These are phyloP conservation scores for Rattus rattus DNA, from an alignment of 2,113 vertebrate species.

Conservation along the genomic window DNA sequence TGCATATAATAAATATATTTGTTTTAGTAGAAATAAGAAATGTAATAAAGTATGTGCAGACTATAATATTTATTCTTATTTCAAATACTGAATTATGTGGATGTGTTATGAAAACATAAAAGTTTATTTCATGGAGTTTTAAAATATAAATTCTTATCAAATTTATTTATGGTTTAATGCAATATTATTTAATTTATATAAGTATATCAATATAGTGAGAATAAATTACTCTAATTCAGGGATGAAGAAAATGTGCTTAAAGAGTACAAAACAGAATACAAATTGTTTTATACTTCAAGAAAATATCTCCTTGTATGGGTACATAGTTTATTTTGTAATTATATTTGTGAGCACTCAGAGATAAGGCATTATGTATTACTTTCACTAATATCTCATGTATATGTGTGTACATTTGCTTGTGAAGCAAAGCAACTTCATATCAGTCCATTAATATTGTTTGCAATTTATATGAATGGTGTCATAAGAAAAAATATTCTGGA, in stretches of 20 bases:
- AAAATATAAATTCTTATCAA: neutral
- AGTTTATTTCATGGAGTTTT: neutral
- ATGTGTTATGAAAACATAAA: neutral
- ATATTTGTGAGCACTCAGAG: neutral
- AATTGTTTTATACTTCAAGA: neutral
- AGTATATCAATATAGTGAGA: neutral
- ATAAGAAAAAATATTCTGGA: neutral
- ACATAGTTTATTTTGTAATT: neutral
- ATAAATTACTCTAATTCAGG: neutral
- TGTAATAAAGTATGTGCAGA: neutral
- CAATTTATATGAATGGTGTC: neutral
- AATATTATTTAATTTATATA: neutral
- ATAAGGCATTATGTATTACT: neutral
- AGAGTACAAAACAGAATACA: neutral
- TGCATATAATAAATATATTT: neutral
- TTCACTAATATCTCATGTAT: neutral
- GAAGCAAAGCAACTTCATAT: neutral
- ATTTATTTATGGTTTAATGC: neutral
- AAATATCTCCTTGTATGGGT: neutral
- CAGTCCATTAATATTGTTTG: neutral
- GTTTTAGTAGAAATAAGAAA: neutral
- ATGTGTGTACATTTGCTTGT: neutral
- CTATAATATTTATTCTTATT: neutral
- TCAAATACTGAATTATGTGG: neutral
- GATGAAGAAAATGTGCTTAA: neutral